Percentiles rank a stretch among this genome's conserved stretches.
These are phyloP conservation scores for Liposcelis brunnea DNA, from an alignment of 2,888 invertebrate genomes.

Conservation along the genomic window DNA sequence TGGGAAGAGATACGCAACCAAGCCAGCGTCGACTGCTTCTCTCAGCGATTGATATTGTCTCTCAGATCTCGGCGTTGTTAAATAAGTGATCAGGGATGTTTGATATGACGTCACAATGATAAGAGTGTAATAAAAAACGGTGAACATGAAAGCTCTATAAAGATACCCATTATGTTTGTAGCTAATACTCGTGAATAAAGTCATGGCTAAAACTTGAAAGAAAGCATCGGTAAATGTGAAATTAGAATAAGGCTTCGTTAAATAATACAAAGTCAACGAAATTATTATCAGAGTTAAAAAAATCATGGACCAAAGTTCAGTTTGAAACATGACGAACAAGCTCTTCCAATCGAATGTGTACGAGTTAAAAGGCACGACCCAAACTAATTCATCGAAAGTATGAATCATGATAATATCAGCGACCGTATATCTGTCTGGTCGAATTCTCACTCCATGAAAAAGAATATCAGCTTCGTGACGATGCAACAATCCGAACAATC, in stretches of 20 bases:
- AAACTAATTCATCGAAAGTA: not conserved
- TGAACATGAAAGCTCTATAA: too few species aligned
- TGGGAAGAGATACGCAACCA: not conserved
- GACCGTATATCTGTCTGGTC: not conserved
- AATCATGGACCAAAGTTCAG: not conserved
- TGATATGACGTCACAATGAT: not conserved
- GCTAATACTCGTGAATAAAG: not conserved
- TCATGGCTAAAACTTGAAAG: too few species aligned
- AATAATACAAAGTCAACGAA: not conserved
- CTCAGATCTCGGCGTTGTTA: not conserved
- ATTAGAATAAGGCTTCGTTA: too few species aligned
- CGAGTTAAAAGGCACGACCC: not conserved
- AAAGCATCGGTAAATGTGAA: too few species aligned
- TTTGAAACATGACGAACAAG: not conserved
- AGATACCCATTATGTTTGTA: too few species aligned
- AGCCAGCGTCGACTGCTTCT: not conserved
- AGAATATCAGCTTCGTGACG: conserved; percentile 5
- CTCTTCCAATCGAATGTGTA: not conserved
- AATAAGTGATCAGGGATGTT: not conserved
- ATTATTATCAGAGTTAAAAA: not conserved
- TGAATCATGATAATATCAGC: not conserved
- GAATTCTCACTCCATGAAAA: not conserved
- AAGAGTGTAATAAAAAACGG: not conserved
- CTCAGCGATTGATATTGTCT: not conserved
- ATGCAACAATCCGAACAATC: not conserved